Conservation (phyloP, 1,140 invertebrate genomes). For the Zophobas morio region DNA sequence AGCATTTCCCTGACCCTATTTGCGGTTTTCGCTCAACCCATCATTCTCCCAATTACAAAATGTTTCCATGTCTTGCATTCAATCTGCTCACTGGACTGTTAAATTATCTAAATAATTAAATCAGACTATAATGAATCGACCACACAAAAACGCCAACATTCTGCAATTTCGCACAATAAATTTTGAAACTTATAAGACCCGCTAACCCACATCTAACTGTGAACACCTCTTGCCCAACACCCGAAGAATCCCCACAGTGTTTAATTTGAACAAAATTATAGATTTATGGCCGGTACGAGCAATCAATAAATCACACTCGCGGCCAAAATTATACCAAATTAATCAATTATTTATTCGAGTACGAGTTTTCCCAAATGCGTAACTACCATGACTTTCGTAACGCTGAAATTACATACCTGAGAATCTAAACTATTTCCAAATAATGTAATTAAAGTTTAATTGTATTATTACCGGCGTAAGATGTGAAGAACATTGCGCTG, state of each 20-base stretch:
- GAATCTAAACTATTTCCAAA: slow-evolving; percentile 44
- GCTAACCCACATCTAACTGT: slow-evolving; percentile 16
- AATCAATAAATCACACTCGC: slow-evolving; percentile 13
- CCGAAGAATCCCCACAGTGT: not conserved
- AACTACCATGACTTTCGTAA: slow-evolving; percentile 10
- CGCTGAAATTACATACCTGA: slow-evolving; percentile 32
- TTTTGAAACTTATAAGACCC: slow-evolving; percentile 30
- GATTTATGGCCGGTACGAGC: not conserved
- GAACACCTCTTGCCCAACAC: slow-evolving; percentile 5
- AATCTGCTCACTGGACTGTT: not conserved
- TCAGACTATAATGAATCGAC: slow-evolving; percentile 1
- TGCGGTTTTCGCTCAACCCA: too few species aligned
- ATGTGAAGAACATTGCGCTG: slow-evolving; percentile 10
- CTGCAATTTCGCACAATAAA: slow-evolving; percentile 4
- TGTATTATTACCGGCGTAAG: slow-evolving; percentile 8
- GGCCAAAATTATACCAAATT: not conserved
- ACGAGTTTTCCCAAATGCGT: slow-evolving; percentile 28
- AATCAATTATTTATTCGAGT: slow-evolving; percentile 11
- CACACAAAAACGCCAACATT: slow-evolving; percentile 11
- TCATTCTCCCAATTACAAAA: too few species aligned
- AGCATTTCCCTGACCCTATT: too few species aligned
- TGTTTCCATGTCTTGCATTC: not conserved
- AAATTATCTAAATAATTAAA: slow-evolving; percentile 13
- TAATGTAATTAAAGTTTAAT: slow-evolving; percentile 46
- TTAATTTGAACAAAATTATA: slow-evolving; percentile 23